A percentile compares a stretch with the other conserved stretches of the same genome.
Conservation (phyloP, 2,888 invertebrate genomes). For the Drosophila colorata region DNA sequence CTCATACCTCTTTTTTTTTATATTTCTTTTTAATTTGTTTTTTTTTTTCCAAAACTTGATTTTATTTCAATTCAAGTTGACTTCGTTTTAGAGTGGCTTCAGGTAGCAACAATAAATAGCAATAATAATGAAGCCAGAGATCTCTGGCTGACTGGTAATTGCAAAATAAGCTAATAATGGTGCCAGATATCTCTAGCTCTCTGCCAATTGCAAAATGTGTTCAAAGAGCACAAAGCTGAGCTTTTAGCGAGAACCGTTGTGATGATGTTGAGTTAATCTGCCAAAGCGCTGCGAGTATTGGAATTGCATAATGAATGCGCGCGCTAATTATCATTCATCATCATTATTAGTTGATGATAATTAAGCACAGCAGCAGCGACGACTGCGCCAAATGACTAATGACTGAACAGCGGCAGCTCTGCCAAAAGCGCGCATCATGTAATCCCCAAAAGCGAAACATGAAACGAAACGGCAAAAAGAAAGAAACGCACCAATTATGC, state of each 20-base stretch:
- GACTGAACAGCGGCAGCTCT: constrained; percentile 13
- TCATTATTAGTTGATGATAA: constrained; percentile 38
- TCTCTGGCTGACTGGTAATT: not conserved
- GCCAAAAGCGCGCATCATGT: constrained; percentile 29
- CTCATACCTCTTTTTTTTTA: not conserved
- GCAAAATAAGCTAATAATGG: not conserved
- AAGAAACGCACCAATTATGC: constrained; percentile 65
- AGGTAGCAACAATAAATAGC: not conserved
- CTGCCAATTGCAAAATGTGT: not conserved
- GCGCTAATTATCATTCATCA: constrained; percentile 39
- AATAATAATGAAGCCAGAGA: constrained; percentile 3
- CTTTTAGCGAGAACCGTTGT: constrained; percentile 19
- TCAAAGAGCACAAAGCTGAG: not conserved
- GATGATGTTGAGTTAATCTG: constrained; percentile 11
- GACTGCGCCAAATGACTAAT: constrained; percentile 13
- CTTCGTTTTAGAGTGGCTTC: constrained; percentile 4
- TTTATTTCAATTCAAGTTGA: constrained; percentile 3
- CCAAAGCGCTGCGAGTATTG: constrained; percentile 7
- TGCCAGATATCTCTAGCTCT: not conserved
- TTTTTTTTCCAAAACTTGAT: constrained; percentile 16
- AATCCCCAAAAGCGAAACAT: constrained; percentile 38
- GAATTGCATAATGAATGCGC: constrained; percentile 49
- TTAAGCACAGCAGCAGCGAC: constrained; percentile 21
- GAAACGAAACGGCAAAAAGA: constrained; percentile 29
- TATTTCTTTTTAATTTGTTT: constrained; percentile 11